Percentiles rank a stretch among this genome's conserved stretches.
Evolutionary conservation across 53 echinoderm and acorn worm genomes (phyloP).

Genomic region (Luidia sarsii): DNA sequence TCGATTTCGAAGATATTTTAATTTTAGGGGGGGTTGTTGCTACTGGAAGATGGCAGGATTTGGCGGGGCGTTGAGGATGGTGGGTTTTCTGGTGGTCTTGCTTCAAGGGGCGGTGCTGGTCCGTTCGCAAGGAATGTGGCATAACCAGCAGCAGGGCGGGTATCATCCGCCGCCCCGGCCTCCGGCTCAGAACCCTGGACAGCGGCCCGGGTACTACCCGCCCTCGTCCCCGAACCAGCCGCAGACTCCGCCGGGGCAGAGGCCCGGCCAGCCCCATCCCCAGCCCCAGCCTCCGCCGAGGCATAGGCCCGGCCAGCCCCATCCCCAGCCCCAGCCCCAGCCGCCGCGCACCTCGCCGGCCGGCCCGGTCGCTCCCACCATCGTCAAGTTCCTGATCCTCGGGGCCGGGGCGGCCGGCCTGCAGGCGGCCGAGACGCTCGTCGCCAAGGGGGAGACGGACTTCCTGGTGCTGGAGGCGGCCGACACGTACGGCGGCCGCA

Average conservation of each 20-base stretch:
- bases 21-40: not conserved
- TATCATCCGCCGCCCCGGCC: not conserved
- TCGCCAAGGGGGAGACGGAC: constrained; percentile 37
- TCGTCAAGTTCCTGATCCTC: constrained; percentile 40
- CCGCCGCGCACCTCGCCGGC: not conserved
- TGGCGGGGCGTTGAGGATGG: not conserved
- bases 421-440: constrained; percentile 42
- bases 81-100: not conserved
- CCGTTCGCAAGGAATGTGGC: not conserved
- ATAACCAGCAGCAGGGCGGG: constrained; percentile 4
- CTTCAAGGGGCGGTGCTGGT: not conserved
- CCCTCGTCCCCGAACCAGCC: not conserved
- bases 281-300: not conserved
- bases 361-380: not conserved
- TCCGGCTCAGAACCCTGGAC: not conserved
- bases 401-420: constrained; percentile 67
- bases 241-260: not conserved
- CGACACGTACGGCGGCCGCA: constrained; percentile 49
- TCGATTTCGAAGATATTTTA: not conserved
- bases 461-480: constrained; percentile 56
- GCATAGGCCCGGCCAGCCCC: constrained; percentile 9
- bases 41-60: not conserved
- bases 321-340: not conserved
- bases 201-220: not conserved
- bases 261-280: not conserved